Conservation (phyloP, 2,888 invertebrate genomes). For the Meiosimyza decipiens region DNA sequence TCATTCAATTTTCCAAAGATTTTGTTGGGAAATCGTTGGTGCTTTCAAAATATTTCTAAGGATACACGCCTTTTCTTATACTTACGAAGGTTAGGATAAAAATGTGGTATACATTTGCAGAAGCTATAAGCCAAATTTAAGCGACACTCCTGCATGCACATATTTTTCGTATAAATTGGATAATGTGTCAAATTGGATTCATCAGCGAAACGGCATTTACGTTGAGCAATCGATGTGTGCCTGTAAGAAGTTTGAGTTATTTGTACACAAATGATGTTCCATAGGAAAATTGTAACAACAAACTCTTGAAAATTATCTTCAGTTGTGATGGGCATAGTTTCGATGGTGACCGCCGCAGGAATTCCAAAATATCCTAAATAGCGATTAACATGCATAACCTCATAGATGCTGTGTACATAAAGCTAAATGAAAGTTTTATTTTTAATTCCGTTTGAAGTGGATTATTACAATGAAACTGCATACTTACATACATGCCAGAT, state of each 20-base stretch:
- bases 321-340: constrained; percentile 56
- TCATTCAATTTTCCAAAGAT: too few relatives aligned
- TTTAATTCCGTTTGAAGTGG: too few relatives aligned
- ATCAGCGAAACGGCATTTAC: constrained; percentile 62
- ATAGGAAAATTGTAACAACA: not conserved
- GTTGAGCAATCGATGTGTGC: constrained; percentile 56
- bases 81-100: constrained; percentile 64
- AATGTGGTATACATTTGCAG: constrained; percentile 66
- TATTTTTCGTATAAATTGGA: constrained; percentile 61
- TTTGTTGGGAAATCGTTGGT: too few relatives aligned
- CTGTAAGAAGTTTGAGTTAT: constrained; percentile 44
- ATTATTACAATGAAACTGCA: too few relatives aligned
- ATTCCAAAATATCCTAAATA: constrained; percentile 49
- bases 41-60: too few relatives aligned
- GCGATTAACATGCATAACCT: constrained; percentile 59
- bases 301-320: constrained; percentile 57
- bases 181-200: constrained; percentile 65
- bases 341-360: constrained; percentile 38
- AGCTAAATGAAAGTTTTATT: constrained; percentile 45
- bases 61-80: not conserved
- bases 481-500: constrained; percentile 30
- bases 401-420: constrained; percentile 61
- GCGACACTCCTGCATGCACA: constrained; percentile 65
- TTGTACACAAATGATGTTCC: not conserved
- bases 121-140: constrained; percentile 58